phyloP scores from a whole-genome alignment of 2,797 vertebrate species.

The Apodemus agrarius region DNA sequence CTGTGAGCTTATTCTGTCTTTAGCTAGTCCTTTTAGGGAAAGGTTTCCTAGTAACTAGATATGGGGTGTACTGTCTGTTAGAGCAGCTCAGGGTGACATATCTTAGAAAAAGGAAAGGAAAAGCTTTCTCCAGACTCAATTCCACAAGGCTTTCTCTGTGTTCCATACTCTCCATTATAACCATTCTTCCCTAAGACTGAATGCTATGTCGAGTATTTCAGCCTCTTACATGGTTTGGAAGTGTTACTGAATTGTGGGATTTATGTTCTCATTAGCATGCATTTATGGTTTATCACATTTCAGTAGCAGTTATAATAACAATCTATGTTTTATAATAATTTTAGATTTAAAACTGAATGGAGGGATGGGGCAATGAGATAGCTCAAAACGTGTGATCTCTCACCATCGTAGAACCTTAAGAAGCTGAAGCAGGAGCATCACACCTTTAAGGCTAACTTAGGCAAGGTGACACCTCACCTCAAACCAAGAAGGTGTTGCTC shows the following conservation, averaged over 20 bases:
- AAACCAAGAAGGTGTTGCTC: background rate
- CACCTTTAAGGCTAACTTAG: background rate
- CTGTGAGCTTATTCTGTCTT: too few species aligned
- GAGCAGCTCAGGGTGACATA: too few species aligned
- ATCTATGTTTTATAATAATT: background rate
- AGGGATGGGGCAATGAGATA: background rate
- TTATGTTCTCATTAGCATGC: background rate
- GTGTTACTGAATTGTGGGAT: background rate
- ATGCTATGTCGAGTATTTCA: background rate
- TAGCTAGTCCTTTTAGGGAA: too few species aligned
- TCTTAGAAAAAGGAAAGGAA: background rate
- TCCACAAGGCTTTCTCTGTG: background rate
- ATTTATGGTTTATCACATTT: background rate
- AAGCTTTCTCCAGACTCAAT: background rate
- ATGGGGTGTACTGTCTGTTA: too few species aligned
- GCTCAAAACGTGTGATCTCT: background rate
- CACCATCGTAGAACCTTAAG: background rate
- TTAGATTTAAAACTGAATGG: background rate
- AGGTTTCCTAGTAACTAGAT: too few species aligned
- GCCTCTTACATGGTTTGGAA: background rate
- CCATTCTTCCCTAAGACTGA: background rate
- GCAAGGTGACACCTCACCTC: background rate
- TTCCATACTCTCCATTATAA: background rate
- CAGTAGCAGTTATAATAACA: background rate
- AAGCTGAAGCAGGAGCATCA: background rate